Percentiles rank a stretch among this genome's conserved stretches.
These are phyloP conservation scores for Pantherophis guttatus DNA, from an alignment of 2,113 vertebrate genomes.

Conservation along the genomic window DNA sequence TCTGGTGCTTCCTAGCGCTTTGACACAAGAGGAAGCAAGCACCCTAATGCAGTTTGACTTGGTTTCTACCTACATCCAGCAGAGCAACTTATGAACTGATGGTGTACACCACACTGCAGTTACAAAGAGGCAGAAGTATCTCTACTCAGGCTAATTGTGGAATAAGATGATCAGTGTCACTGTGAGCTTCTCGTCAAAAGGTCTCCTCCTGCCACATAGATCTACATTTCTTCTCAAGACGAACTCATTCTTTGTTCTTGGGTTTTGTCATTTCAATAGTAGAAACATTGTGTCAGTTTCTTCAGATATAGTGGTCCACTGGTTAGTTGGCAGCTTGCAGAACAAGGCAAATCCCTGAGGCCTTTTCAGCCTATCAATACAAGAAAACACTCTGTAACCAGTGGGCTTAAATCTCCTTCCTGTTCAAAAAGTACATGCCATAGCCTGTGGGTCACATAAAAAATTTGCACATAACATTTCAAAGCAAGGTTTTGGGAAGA, in stretches of 20 bases:
- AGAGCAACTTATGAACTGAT: not conserved
- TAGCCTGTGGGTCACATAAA: not conserved
- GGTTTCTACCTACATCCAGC: not conserved
- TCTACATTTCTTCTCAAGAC: not conserved
- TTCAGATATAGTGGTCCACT: slow-evolving; percentile 6
- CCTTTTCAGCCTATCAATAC: not conserved
- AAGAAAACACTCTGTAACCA: slow-evolving; percentile 48
- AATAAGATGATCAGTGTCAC: not conserved
- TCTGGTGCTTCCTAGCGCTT: not conserved
- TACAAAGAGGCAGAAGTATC: not conserved
- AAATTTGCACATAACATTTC: not conserved
- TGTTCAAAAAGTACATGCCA: not conserved
- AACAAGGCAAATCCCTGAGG: slow-evolving; percentile 46
- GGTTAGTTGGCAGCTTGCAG: slow-evolving; percentile 44
- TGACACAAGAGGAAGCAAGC: not conserved
- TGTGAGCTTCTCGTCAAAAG: not conserved
- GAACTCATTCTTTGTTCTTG: not conserved
- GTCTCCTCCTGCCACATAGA: not conserved
- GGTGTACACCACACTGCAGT: not conserved
- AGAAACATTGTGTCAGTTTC: slow-evolving; percentile 51
- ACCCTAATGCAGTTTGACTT: not conserved
- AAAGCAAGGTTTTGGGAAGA: accelerated
- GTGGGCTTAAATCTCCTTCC: slow-evolving; percentile 37
- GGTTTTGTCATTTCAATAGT: slow-evolving; percentile 32
- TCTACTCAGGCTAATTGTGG: not conserved